phyloP scores from a whole-genome alignment of 2,888 invertebrate species.

The Miltochrista miniata region DNA sequence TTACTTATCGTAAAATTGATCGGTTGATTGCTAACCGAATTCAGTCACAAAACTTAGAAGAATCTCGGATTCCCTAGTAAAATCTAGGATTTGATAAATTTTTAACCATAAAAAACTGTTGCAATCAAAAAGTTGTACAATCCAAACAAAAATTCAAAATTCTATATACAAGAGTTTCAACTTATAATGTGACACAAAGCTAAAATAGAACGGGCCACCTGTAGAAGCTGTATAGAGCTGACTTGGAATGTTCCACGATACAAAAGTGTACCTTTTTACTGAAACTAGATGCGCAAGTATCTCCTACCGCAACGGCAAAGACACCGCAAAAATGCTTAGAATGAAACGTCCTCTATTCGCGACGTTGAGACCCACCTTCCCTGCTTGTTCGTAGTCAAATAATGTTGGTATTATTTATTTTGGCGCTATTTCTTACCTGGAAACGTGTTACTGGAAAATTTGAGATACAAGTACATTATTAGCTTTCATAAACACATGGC shows the following conservation, averaged over 20 bases:
- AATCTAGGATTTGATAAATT: too few species aligned
- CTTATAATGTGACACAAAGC: constrained; percentile 17
- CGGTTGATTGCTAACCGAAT: too few species aligned
- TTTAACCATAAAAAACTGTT: too few species aligned
- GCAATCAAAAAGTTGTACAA: not conserved
- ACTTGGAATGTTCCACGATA: constrained; percentile 50
- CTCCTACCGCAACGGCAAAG: constrained; percentile 55
- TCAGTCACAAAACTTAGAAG: too few species aligned
- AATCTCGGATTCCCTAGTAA: too few species aligned
- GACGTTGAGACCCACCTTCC: constrained; percentile 29
- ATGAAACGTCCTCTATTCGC: constrained; percentile 42
- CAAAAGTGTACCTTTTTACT: constrained; percentile 62
- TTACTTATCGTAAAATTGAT: too few species aligned
- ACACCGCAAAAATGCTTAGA: constrained; percentile 65
- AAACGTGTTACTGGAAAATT: constrained; percentile 38
- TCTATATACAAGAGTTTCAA: constrained; percentile 9
- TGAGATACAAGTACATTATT: constrained; percentile 44
- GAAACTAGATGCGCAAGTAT: constrained; percentile 57
- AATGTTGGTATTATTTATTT: constrained; percentile 52
- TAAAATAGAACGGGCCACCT: constrained; percentile 52
- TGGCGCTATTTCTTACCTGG: constrained; percentile 31
- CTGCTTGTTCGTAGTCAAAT: constrained; percentile 43
- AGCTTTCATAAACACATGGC: constrained; percentile 36
- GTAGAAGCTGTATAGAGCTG: constrained; percentile 54
- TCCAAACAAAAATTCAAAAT: constrained; percentile 6